Evolutionary conservation across 1,140 invertebrate genomes (phyloP).

Genomic region (Drosophila orosa): DNA sequence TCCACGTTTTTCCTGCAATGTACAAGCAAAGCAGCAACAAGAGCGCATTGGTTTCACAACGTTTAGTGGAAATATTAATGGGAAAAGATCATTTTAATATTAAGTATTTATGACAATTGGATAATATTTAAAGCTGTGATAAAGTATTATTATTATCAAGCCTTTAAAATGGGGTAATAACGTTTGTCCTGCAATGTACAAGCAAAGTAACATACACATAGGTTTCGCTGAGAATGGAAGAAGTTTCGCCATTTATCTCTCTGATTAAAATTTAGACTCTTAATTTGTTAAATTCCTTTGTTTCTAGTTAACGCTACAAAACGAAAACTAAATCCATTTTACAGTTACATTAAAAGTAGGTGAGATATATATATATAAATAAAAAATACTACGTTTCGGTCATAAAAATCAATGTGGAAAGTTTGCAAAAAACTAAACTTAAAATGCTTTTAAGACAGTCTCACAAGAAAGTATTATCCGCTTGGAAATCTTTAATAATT

Average conservation of each 20-base stretch:
- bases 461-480: not conserved
- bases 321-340: not conserved
- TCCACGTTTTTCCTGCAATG: too few species aligned
- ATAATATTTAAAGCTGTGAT: too few species aligned
- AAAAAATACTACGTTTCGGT: not conserved
- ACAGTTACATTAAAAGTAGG: not conserved
- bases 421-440: not conserved
- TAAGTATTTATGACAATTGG: too few species aligned
- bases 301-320: not conserved
- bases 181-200: conserved; percentile 1
- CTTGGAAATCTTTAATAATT: not conserved
- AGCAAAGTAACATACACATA: not conserved
- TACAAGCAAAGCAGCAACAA: not conserved
- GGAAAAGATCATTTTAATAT: too few species aligned
- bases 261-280: too few species aligned
- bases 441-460: not conserved
- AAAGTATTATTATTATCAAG: too few species aligned
- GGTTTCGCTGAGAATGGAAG: too few species aligned
- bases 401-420: not conserved
- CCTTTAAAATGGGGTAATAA: too few species aligned
- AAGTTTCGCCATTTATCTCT: too few species aligned
- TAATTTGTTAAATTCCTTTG: not conserved
- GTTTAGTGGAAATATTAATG: too few species aligned
- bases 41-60: too few species aligned
- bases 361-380: not conserved